Evolutionary conservation across 2,113 vertebrate genomes (phyloP).

Genomic region (Periophthalmodon schlosseri): DNA sequence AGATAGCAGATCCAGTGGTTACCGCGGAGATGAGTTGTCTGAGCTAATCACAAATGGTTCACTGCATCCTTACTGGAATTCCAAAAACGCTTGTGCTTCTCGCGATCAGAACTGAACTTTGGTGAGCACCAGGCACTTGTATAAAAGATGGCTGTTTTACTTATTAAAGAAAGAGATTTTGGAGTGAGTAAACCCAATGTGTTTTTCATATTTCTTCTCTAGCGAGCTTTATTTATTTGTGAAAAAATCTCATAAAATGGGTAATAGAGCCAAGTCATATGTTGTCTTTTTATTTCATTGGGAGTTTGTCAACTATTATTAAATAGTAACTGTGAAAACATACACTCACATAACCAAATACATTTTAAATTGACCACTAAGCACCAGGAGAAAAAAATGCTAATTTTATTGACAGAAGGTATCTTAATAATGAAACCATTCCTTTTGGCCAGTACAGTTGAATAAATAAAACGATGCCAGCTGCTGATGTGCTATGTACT

Average conservation of each 20-base stretch:
- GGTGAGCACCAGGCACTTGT: slow-evolving; percentile 76
- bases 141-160: slow-evolving; percentile 71
- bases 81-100: slow-evolving; percentile 75
- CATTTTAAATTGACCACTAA: slow-evolving; percentile 80
- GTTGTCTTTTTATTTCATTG: slow-evolving; percentile 87
- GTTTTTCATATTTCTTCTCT: slow-evolving; percentile 75
- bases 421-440: slow-evolving; percentile 23
- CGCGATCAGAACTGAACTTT: slow-evolving; percentile 64
- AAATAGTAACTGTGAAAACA: slow-evolving; percentile 95
- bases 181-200: slow-evolving; percentile 77
- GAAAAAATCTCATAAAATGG: slow-evolving; percentile 55
- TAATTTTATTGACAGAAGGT: slow-evolving; percentile 48
- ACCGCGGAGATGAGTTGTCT: slow-evolving; percentile 36
- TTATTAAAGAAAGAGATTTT: slow-evolving; percentile 79
- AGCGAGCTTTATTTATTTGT: slow-evolving; percentile 86
- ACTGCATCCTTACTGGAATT: slow-evolving; percentile 47
- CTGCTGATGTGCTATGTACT: slow-evolving; percentile 62
- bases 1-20: slow-evolving; percentile 74
- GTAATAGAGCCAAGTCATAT: slow-evolving; percentile 66
- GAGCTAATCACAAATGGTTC: slow-evolving; percentile 47
- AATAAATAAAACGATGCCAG: slow-evolving; percentile 54
- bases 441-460: slow-evolving; percentile 41
- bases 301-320: slow-evolving; percentile 87
- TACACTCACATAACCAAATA: slow-evolving; percentile 93
- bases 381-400: slow-evolving; percentile 44